A percentile compares a stretch with the other conserved stretches of the same genome.
Evolutionary conservation across 2,113 vertebrate genomes (phyloP).

Genomic region (Acinonyx jubatus): DNA sequence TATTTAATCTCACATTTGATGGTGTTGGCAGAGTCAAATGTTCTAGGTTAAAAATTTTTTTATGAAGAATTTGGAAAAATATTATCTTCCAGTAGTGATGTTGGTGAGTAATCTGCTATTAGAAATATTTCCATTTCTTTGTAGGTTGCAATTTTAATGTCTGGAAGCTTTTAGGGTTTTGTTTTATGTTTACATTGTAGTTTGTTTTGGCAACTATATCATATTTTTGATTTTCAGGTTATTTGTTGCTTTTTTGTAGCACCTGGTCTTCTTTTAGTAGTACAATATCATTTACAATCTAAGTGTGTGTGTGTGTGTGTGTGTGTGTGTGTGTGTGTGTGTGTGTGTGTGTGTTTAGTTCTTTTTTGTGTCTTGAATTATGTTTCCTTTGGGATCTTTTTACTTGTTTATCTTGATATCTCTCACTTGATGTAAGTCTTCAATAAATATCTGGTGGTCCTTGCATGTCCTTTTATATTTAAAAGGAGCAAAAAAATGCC

Average conservation of each 20-base stretch:
- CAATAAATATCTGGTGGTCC: neutral
- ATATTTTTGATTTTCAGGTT: neutral
- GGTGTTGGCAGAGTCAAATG: neutral
- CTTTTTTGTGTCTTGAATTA: conserved; percentile 15
- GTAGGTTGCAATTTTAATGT: neutral
- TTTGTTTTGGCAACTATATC: neutral
- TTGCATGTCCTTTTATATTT: neutral
- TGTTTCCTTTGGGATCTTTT: neutral
- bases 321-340: neutral
- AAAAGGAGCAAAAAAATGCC: neutral
- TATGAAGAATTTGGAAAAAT: neutral
- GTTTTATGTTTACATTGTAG: neutral
- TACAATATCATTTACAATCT: neutral
- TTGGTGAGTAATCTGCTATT: neutral
- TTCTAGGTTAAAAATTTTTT: neutral
- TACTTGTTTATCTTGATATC: conserved; percentile 14
- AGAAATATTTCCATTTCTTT: conserved; percentile 1
- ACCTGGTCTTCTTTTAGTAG: neutral
- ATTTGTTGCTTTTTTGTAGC: neutral
- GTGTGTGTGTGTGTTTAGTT: neutral
- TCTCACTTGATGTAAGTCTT: neutral
- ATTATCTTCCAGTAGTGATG: neutral
- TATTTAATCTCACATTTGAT: neutral
- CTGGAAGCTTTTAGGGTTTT: neutral
- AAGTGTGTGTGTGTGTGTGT: neutral